Evolutionary conservation across 2,888 invertebrate species (phyloP).

Genomic region (Pantelozetes paolii): DNA sequence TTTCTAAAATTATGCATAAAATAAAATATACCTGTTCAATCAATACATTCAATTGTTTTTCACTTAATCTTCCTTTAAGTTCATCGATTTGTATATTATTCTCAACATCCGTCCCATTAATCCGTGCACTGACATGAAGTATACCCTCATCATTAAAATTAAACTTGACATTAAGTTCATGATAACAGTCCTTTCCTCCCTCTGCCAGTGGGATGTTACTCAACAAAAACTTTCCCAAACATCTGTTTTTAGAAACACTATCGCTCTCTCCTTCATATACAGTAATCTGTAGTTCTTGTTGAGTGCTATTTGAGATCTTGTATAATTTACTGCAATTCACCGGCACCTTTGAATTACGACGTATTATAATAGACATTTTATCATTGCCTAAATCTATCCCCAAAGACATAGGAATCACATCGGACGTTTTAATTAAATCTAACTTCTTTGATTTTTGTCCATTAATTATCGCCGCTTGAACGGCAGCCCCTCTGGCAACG

Average conservation of each 20-base stretch:
- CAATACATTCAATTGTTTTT: too few relatives aligned
- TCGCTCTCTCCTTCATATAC: conserved; percentile 15
- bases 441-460: background rate
- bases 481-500: conserved; percentile 44
- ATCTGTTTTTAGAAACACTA: background rate
- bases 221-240: background rate
- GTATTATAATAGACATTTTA: background rate
- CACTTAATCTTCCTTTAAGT: conserved; percentile 8
- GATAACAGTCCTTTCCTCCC: background rate
- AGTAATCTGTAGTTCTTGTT: background rate
- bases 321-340: background rate
- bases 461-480: conserved; percentile 40
- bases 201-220: background rate
- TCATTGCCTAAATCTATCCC: background rate
- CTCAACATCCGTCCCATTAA: background rate
- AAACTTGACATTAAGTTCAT: background rate
- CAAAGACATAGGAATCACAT: conserved; percentile 5
- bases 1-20: too few relatives aligned
- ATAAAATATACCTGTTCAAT: too few relatives aligned
- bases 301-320: background rate
- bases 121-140: background rate
- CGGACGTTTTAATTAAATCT: background rate
- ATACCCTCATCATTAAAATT: background rate
- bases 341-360: background rate
- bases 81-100: background rate